These are phyloP conservation scores for Brenthis daphne DNA, from an alignment of 2,888 invertebrate species.

Conservation along the genomic window DNA sequence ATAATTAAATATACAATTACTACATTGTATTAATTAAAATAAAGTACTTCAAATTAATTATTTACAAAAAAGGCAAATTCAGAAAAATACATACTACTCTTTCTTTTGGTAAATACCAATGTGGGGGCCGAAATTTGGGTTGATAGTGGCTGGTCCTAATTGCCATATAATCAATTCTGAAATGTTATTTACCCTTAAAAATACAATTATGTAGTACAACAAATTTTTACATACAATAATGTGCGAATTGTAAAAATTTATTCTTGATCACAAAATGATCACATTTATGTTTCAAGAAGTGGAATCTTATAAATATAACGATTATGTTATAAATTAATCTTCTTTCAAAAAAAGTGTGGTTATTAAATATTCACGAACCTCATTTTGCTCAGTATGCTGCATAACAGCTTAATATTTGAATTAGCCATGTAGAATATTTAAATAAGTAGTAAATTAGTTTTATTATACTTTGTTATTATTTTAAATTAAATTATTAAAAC, in stretches of 20 bases:
- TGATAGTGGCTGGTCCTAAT: slow-evolving; percentile 51
- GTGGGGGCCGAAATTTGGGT: slow-evolving; percentile 86
- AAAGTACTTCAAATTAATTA: background rate
- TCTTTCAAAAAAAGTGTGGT: slow-evolving; percentile 8
- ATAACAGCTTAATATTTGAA: slow-evolving; percentile 56
- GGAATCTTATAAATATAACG: too few relatives aligned
- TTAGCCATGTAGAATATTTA: slow-evolving; percentile 51
- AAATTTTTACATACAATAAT: too few relatives aligned
- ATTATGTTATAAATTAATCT: background rate
- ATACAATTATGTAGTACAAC: too few relatives aligned
- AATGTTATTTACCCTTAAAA: slow-evolving; percentile 40
- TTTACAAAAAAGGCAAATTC: background rate
- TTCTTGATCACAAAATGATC: too few relatives aligned
- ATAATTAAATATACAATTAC: too few relatives aligned
- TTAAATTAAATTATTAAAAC: background rate
- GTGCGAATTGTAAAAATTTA: too few relatives aligned
- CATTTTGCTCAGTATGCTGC: slow-evolving; percentile 54
- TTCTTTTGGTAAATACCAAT: slow-evolving; percentile 87
- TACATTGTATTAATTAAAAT: background rate
- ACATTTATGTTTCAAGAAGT: too few relatives aligned
- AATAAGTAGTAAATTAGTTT: background rate
- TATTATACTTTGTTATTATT: background rate
- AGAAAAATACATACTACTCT: slow-evolving; percentile 80
- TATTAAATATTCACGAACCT: slow-evolving; percentile 51
- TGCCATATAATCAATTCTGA: slow-evolving; percentile 58